Base-by-base conservation (phyloP, 2,113 vertebrate genomes). In the Equus przewalskii region DNA sequence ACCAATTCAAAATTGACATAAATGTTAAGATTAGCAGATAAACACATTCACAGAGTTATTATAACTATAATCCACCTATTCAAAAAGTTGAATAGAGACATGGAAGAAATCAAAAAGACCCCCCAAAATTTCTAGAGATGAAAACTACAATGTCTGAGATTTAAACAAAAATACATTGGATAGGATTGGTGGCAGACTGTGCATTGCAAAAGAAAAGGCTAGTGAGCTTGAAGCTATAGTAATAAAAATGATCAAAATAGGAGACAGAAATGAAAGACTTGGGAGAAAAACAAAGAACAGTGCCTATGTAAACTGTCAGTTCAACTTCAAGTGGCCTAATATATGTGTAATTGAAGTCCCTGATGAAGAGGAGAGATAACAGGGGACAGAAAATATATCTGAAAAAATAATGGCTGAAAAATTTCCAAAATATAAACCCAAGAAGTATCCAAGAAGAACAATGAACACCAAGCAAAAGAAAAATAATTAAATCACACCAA, bases 401-500 rank as follows among this genome's bases (percentile, higher is more conserved):
- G 12, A 12, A 76, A 92, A 64, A 89, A 33, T 36, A 91, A 51
- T 51, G 56, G 46, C 15, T 90, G 30, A 26, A 65, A 87, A 84
- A 21, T 94, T 46, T 86, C 67, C 49, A 91, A 54, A 86, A 14
- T 81, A 44, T 46, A 85, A 94, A 69, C 10, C 24, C 62, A 62
- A 41, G 33, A 85, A 78, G 65, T 92, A 92, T 44, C 16, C 21
- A 95, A 72, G 13, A 92, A 69, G 49, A 84, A 91, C 64, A 91
- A 84, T 82, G 4, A 96, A 75, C 56, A 78, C 15, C 10, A 70
- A 73, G 22, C 41, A 83, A 94, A 91, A 95, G 18, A 92, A 87
- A 93, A 7, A 54, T 4, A 97, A 87, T 62, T 44, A 89, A 86
- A 83, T 49, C 36, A 86, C 10, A 93, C 1, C 22, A 94, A 97